Conservation (phyloP, 2,113 vertebrate genomes). For the Apteryx mantelli region DNA sequence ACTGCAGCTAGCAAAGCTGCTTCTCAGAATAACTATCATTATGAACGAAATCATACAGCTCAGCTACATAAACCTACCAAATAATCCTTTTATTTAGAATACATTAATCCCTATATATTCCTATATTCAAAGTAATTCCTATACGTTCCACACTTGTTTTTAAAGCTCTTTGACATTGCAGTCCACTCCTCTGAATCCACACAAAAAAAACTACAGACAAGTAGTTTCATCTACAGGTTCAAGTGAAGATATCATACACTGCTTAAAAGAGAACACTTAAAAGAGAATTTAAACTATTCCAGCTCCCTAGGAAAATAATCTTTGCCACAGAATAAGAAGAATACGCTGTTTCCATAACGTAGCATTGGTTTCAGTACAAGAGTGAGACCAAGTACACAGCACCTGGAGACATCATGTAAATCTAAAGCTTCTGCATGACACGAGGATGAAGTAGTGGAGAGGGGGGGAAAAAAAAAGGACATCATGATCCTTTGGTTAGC, state of each 20-base stretch:
- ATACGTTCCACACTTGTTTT: not conserved
- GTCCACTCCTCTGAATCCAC: not conserved
- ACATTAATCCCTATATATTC: not conserved
- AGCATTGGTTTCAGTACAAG: not conserved
- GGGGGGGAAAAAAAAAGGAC: not conserved
- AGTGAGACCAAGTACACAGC: not conserved
- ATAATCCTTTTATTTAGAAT: not conserved
- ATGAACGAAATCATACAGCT: not conserved
- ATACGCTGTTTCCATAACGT: not conserved
- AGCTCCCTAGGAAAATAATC: not conserved
- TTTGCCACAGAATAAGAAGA: not conserved
- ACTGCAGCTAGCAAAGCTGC: not conserved
- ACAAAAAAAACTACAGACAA: not conserved
- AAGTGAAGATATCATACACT: not conserved
- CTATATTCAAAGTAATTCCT: not conserved
- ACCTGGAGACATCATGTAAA: not conserved
- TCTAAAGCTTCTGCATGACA: not conserved
- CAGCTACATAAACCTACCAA: not conserved
- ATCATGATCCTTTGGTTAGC: not conserved
- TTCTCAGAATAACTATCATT: not conserved
- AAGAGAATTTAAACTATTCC: not conserved
- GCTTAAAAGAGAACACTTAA: not conserved
- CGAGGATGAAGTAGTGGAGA: not conserved
- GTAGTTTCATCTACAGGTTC: not conserved
- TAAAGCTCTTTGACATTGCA: not conserved